Evolutionary conservation across 2,888 invertebrate genomes (phyloP).

Genomic region (Amblyteles armatorius): DNA sequence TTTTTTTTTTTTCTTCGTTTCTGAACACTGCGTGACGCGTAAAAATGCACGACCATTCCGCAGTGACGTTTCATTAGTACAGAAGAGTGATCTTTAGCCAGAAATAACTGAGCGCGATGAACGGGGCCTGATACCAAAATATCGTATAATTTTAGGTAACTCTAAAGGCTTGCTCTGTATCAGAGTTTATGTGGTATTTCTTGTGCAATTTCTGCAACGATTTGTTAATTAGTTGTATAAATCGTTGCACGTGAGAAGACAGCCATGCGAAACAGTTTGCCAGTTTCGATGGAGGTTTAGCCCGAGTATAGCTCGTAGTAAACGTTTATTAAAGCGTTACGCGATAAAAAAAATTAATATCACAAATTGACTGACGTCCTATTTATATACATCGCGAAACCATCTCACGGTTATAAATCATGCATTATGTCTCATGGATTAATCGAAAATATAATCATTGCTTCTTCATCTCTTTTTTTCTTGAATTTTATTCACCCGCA

Average conservation of each 20-base stretch:
- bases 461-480: constrained; percentile 46
- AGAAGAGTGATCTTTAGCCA: constrained; percentile 34
- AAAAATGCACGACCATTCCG: not conserved
- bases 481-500: constrained; percentile 20
- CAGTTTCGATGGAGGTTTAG: constrained; percentile 52
- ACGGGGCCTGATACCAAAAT: constrained; percentile 30
- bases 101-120: constrained; percentile 28
- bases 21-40: not conserved
- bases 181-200: constrained; percentile 80
- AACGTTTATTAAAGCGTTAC: constrained; percentile 23
- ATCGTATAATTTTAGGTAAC: constrained; percentile 63
- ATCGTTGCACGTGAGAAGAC: not conserved
- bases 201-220: constrained; percentile 63
- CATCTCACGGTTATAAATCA: constrained; percentile 65
- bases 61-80: not conserved
- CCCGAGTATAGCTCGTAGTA: constrained; percentile 8
- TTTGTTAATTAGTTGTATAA: not conserved
- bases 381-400: constrained; percentile 70
- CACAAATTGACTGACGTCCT: constrained; percentile 72
- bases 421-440: constrained; percentile 63
- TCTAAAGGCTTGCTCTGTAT: constrained; percentile 78
- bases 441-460: constrained; percentile 64
- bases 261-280: constrained; percentile 39
- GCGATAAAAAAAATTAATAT: constrained; percentile 58
- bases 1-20: constrained; percentile 10